A percentile compares a stretch with the other conserved stretches of the same genome.
These are phyloP conservation scores for Rhopalosiphum nymphaeae DNA, from an alignment of 2,888 invertebrate genomes.

Conservation along the genomic window DNA sequence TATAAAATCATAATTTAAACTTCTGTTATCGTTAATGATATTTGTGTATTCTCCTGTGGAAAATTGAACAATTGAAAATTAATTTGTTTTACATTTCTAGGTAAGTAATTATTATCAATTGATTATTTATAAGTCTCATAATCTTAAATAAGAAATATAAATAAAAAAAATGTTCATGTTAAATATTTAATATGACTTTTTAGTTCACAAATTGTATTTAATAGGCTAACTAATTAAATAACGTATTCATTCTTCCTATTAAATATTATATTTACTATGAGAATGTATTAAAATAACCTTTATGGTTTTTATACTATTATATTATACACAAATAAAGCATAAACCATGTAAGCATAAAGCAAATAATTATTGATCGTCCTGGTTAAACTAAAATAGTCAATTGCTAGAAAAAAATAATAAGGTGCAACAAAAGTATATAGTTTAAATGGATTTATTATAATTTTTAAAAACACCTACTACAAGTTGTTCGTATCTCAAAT, in stretches of 20 bases:
- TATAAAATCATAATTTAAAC: neutral
- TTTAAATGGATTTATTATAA: neutral
- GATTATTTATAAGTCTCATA: neutral
- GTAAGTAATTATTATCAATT: neutral
- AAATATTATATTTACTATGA: neutral
- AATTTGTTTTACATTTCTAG: neutral
- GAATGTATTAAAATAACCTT: neutral
- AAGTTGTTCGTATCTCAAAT: neutral
- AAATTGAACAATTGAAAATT: neutral
- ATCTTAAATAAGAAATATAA: neutral
- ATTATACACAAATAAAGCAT: neutral
- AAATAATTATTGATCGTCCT: neutral
- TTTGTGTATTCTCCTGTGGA: neutral
- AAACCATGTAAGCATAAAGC: neutral
- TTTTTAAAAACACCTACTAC: neutral
- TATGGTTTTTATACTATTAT: too few relatives aligned
- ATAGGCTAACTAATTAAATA: too few relatives aligned
- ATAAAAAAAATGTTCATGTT: neutral
- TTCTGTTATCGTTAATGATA: neutral
- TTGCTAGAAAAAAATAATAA: neutral
- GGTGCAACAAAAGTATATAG: neutral
- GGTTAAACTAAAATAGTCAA: neutral
- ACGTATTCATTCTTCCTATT: neutral
- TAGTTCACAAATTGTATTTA: too few relatives aligned
- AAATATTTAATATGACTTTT: too few relatives aligned